Percentiles rank a stretch among this genome's conserved stretches.
Conservation (phyloP, 30 jellyfish, hydroid and myxozoan species). For the Cassiopea andromeda region DNA sequence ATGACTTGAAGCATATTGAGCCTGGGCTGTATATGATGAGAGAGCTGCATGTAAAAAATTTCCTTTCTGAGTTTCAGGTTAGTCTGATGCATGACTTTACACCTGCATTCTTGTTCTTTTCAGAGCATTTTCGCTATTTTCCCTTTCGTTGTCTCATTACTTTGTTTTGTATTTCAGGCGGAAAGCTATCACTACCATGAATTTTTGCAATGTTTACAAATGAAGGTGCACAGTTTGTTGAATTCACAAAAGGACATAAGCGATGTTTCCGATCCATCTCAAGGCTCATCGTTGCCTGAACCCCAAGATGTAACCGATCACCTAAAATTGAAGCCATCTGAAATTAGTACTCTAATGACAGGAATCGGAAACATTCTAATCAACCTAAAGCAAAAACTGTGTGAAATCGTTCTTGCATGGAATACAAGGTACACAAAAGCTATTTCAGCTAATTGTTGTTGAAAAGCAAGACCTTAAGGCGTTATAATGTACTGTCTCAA, state of each 20-base stretch:
- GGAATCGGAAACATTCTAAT: conserved; percentile 74
- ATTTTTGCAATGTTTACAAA: conserved; percentile 57
- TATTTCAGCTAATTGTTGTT: too few species aligned
- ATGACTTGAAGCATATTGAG: conserved; percentile 42
- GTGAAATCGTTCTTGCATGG: conserved; percentile 87
- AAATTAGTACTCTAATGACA: conserved; percentile 56
- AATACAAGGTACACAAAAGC: conserved; percentile 76
- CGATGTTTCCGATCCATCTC: not conserved
- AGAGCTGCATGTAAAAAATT: conserved; percentile 70
- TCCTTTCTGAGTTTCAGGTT: conserved; percentile 70
- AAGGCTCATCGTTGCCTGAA: conserved; percentile 4
- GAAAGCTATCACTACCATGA: conserved; percentile 70
- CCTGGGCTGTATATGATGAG: conserved; percentile 44
- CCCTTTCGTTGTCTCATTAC: not conserved
- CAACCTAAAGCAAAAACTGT: conserved; percentile 67
- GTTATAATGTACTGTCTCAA: too few species aligned
- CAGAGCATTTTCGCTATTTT: too few species aligned
- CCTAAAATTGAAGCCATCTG: conserved; percentile 70
- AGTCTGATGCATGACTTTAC: not conserved
- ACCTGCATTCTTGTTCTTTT: too few species aligned
- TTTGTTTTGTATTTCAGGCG: conserved; percentile 18
- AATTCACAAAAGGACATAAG: conserved; percentile 13
- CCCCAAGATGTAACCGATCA: conserved; percentile 7
- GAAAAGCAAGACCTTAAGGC: too few species aligned
- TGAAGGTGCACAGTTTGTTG: conserved; percentile 77